Base-by-base conservation (phyloP, 2,797 vertebrate genomes). In the Molossus alvarezi region DNA sequence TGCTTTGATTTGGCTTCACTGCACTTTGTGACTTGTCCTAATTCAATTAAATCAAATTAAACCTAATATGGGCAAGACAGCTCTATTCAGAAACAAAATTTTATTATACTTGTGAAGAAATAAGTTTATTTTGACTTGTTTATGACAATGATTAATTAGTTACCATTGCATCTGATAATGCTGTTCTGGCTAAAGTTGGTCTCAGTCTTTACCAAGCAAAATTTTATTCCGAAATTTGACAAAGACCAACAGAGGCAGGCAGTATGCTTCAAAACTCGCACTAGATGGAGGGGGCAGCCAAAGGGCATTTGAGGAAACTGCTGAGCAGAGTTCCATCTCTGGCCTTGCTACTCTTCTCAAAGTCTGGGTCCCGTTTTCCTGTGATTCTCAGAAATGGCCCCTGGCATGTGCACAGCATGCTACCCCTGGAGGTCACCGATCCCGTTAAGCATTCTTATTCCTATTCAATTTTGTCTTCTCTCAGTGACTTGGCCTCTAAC, bases 41-140 rank as follows among this genome's bases (percentile, higher is more conserved):
- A 88, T 84, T 88, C 79, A 60, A 1, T 79, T 67, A 95, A 97
- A 87, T 69, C 20, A 58, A 65, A 0, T 86, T 92, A 5, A 97
- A 20, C 71, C 83, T 72, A 82, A 81, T 76, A 69, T 25, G 45
- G 84, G 6, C 64, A 92, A 94, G 55, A 51, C 2, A 33, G 4
- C 20, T 91, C 72, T 33, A 90, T 76, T 60, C 41, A 79, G 64
- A 88, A 88, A 73, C 45, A 87, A 51, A 27, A 41, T 88, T 96
- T 93, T 77, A 90, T 67, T 88, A 79, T 9, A 55, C 25, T 67
- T 79, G 2, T 67, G 29, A 96, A 94, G 64, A 82, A 81, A 71
- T 6, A 65, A 58, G 71, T 87, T 95, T 73, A 92, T 73, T 77
- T 80, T 72, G 33, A 94, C 62, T 93, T 81, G 51, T 48, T 94